phyloP scores from a whole-genome alignment of 2,113 vertebrate genomes.

The Pagrus major region DNA sequence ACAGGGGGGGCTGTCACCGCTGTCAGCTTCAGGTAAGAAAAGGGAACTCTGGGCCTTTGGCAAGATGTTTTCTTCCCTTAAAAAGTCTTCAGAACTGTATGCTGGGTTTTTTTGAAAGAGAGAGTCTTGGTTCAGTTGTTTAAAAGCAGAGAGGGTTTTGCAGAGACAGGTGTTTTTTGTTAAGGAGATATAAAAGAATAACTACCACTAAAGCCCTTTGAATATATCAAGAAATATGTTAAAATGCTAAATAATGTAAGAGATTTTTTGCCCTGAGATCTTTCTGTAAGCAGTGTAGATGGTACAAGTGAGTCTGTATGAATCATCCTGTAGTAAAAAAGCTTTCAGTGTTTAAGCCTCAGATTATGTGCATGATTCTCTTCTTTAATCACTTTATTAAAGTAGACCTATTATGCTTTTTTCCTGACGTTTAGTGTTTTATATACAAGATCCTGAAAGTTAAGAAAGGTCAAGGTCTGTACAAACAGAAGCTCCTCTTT shows the following conservation, averaged over 20 bases:
- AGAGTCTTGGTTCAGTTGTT: not conserved
- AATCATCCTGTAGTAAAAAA: not conserved
- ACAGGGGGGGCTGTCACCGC: slow-evolving; percentile 30
- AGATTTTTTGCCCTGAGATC: not conserved
- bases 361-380: not conserved
- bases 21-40: slow-evolving; percentile 52
- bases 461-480: too few relatives aligned
- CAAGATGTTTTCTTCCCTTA: not conserved
- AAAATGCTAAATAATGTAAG: not conserved
- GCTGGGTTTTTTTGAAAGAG: not conserved
- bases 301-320: not conserved
- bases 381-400: too few relatives aligned
- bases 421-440: too few relatives aligned
- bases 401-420: too few relatives aligned
- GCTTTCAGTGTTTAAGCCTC: not conserved
- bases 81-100: not conserved
- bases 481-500: too few relatives aligned
- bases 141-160: not conserved
- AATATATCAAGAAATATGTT: not conserved
- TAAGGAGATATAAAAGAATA: slow-evolving; percentile 4
- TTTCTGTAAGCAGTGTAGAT: not conserved
- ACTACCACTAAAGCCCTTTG: not conserved
- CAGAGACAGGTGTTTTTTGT: not conserved
- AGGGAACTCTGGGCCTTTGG: not conserved
- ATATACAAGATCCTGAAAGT: too few relatives aligned